Evolutionary conservation across 2,113 vertebrate species (phyloP).

Genomic region (Nannobrachium achirus): DNA sequence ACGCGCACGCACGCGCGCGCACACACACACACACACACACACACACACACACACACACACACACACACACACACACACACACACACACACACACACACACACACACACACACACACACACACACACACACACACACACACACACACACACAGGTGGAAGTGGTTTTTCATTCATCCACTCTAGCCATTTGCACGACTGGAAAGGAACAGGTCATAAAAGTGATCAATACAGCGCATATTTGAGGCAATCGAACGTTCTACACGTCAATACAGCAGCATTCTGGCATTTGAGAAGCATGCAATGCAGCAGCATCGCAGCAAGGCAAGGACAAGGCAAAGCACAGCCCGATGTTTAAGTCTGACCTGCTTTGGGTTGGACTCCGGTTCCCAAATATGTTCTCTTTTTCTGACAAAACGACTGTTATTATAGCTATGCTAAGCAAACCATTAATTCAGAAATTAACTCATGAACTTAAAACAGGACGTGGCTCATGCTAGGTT

Average conservation of each 20-base stretch:
- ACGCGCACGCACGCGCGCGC: constrained; percentile 1
- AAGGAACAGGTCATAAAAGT: constrained; percentile 21
- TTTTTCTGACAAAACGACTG: too few relatives aligned
- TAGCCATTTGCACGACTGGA: constrained; percentile 13
- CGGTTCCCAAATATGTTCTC: too few relatives aligned
- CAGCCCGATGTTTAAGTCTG: constrained; percentile 15
- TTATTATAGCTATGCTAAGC: too few relatives aligned
- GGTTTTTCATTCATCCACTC: constrained; percentile 24
- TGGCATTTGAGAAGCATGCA: background rate
- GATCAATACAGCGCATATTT: constrained; percentile 49
- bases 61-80: background rate
- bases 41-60: constrained; percentile 11
- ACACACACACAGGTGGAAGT: background rate
- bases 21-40: background rate
- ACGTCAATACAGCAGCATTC: constrained; percentile 33
- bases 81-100: too few relatives aligned
- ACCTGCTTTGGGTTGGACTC: too few relatives aligned
- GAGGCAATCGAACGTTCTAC: constrained; percentile 49
- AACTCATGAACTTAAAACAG: too few relatives aligned
- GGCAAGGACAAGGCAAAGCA: background rate
- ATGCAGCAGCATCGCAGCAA: constrained; percentile 28
- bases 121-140: background rate
- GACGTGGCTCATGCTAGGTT: too few relatives aligned
- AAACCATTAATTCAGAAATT: too few relatives aligned
- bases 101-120: background rate